These are phyloP conservation scores for Leptonema lineaticorne DNA, from an alignment of 1,140 invertebrate genomes.

Conservation along the genomic window DNA sequence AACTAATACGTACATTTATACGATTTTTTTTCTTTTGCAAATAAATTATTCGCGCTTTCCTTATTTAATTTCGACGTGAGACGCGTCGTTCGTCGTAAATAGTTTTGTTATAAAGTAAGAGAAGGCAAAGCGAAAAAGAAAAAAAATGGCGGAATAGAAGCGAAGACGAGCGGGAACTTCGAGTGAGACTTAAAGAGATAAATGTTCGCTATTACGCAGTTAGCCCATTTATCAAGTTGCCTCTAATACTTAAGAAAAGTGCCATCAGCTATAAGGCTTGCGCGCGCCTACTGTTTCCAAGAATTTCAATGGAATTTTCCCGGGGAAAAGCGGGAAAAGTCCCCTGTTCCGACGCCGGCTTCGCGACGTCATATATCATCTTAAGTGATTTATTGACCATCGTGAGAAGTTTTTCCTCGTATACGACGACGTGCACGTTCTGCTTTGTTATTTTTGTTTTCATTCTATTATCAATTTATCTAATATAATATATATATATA, in stretches of 20 bases:
- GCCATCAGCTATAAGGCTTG: conserved; percentile 18
- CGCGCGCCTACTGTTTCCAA: conserved; percentile 13
- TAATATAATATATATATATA: no score
- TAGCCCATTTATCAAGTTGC: conserved; percentile 28
- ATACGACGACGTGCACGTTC: neutral
- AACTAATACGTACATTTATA: no score
- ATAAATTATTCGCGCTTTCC: no score
- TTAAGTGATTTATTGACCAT: conserved; percentile 4
- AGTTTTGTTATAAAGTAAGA: no score
- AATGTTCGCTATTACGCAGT: conserved; percentile 29
- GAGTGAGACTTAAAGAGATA: conserved; percentile 26
- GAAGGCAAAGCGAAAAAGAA: neutral
- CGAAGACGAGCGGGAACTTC: neutral
- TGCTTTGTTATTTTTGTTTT: no score
- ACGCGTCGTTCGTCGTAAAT: no score
- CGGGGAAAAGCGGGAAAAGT: conserved; percentile 8
- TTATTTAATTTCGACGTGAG: no score
- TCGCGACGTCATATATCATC: conserved; percentile 6
- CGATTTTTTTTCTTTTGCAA: no score
- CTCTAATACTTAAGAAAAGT: conserved; percentile 28
- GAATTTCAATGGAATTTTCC: conserved; percentile 22
- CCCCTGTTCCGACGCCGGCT: neutral
- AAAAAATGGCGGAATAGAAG: neutral
- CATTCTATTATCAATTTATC: no score
- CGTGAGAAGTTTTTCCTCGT: neutral